Percentiles rank a stretch among this genome's conserved stretches.
Evolutionary conservation across 2,113 vertebrate genomes (phyloP).

Genomic region (Callorhinus ursinus): DNA sequence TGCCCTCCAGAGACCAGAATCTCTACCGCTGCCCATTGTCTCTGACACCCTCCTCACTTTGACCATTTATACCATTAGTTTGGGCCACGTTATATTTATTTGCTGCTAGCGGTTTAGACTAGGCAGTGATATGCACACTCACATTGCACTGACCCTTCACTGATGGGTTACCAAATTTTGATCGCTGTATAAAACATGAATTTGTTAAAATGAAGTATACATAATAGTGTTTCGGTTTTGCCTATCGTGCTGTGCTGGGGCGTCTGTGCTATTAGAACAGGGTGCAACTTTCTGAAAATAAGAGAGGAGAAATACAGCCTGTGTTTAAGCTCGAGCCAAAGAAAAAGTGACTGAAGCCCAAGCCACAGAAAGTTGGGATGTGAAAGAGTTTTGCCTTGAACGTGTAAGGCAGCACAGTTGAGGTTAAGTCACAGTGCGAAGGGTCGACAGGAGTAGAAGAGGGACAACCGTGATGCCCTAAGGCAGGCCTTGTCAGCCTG

Average conservation of each 20-base stretch:
- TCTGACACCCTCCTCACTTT: not conserved
- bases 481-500: not conserved
- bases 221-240: not conserved
- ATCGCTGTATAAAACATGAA: not conserved
- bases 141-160: not conserved
- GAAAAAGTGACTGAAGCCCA: not conserved
- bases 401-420: not conserved
- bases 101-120: not conserved
- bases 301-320: not conserved
- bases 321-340: not conserved
- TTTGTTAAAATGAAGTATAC: not conserved
- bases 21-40: not conserved
- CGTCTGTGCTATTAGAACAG: not conserved
- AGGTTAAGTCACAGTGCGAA: not conserved
- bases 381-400: not conserved
- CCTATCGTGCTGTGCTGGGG: not conserved
- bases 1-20: not conserved
- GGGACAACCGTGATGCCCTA: not conserved
- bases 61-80: not conserved
- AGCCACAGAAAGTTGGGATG: not conserved
- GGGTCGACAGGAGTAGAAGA: too few relatives aligned
- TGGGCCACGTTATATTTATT: not conserved
- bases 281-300: not conserved
- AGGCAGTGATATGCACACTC: not conserved
- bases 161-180: not conserved